phyloP scores from a whole-genome alignment of 1,140 invertebrate species.

The Drosophila arawakana region DNA sequence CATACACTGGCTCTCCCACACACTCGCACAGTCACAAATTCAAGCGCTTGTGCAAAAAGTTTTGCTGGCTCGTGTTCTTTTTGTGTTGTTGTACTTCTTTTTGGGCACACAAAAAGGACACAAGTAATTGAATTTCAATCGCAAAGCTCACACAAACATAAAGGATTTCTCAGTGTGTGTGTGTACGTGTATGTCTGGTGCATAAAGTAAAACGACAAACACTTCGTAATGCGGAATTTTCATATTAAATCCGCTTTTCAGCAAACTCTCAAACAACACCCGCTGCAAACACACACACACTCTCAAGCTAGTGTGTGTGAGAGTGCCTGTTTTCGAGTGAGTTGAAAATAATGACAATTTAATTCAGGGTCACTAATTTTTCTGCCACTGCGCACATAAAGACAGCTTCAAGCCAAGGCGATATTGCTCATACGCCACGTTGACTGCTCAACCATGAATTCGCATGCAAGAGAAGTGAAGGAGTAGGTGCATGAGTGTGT shows the following conservation, averaged over 20 bases:
- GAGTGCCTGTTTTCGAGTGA: constrained; percentile 75
- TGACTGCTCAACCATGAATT: constrained; percentile 61
- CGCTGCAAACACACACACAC: constrained; percentile 30
- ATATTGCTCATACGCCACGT: constrained; percentile 70
- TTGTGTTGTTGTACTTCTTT: constrained; percentile 46
- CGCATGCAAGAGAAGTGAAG: constrained; percentile 2
- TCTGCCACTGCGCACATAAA: constrained; percentile 76
- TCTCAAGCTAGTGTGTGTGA: constrained; percentile 31
- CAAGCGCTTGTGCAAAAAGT: constrained; percentile 47
- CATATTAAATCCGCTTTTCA: constrained; percentile 81
- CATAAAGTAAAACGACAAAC: constrained; percentile 77
- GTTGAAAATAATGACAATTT: constrained; percentile 81
- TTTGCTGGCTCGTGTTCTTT: constrained; percentile 42
- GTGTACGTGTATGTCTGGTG: constrained; percentile 18
- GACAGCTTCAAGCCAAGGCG: constrained; percentile 40
- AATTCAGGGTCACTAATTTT: constrained; percentile 84
- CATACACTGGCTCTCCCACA: constrained; percentile 5
- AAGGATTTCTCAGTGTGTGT: constrained; percentile 16
- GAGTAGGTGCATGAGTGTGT: not conserved
- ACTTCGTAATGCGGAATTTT: constrained; percentile 81
- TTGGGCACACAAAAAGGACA: constrained; percentile 71
- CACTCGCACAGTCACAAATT: constrained; percentile 17
- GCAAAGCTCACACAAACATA: constrained; percentile 59
- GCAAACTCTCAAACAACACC: constrained; percentile 53
- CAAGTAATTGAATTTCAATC: constrained; percentile 83